Evolutionary conservation across 1,140 invertebrate genomes (phyloP).

Genomic region (Psilanteris sp.): DNA sequence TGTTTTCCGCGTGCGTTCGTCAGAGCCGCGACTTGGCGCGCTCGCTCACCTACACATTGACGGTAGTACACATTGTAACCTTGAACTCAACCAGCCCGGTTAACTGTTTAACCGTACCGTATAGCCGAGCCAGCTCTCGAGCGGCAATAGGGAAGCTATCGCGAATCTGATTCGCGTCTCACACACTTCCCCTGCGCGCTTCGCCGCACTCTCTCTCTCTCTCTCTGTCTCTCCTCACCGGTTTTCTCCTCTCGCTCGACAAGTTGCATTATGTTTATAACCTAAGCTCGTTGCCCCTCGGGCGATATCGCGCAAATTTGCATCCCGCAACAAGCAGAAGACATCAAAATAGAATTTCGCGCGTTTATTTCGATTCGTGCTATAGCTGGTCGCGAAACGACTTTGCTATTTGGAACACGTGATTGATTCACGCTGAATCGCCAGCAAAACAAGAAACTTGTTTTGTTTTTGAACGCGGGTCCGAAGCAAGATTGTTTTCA

Average conservation of each 20-base stretch:
- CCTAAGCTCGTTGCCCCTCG: constrained; percentile 33
- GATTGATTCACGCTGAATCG: too few species aligned
- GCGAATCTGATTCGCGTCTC: constrained; percentile 45
- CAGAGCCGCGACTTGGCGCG: constrained; percentile 6
- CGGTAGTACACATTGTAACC: constrained; percentile 47
- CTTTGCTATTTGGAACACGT: too few species aligned
- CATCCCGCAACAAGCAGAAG: constrained; percentile 37
- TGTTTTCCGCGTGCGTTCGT: constrained; percentile 47
- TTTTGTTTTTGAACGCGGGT: too few species aligned
- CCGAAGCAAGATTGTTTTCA: too few species aligned
- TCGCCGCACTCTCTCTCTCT: too few species aligned
- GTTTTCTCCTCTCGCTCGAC: constrained; percentile 26
- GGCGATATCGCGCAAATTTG: constrained; percentile 44
- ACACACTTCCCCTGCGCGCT: too few species aligned
- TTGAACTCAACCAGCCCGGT: constrained; percentile 59
- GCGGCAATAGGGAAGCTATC: constrained; percentile 54
- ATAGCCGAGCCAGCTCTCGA: constrained; percentile 34
- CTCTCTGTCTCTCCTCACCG: neutral
- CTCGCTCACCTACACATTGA: constrained; percentile 37
- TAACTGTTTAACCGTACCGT: constrained; percentile 56
- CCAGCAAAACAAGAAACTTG: too few species aligned
- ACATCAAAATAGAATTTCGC: constrained; percentile 40
- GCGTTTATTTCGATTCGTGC: constrained; percentile 19
- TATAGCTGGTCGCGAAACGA: too few species aligned
- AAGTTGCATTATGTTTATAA: constrained; percentile 59